These are phyloP conservation scores for Antheraea mylitta DNA, from an alignment of 1,140 invertebrate genomes.

Conservation along the genomic window DNA sequence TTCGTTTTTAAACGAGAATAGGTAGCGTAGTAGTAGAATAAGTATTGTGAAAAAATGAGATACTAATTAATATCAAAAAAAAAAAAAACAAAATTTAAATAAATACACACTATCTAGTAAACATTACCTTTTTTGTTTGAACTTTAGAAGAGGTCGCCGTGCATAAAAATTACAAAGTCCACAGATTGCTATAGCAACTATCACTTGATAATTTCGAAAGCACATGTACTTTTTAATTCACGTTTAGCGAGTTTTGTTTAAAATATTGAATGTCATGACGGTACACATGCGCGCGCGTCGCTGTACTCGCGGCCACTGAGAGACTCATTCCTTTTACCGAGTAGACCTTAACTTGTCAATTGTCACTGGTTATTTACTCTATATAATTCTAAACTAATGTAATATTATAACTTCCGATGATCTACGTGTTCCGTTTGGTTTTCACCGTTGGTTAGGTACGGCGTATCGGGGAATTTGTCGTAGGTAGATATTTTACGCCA, in stretches of 20 bases:
- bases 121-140: conserved; percentile 21
- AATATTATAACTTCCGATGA: conserved; percentile 57
- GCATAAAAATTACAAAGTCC: conserved; percentile 4
- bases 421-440: conserved; percentile 51
- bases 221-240: conserved; percentile 28
- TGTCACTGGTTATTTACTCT: conserved; percentile 33
- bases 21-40: too few species aligned
- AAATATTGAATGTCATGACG: conserved; percentile 9
- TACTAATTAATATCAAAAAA: neutral
- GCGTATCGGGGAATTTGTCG: too few species aligned
- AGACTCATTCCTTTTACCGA: conserved; percentile 55
- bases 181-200: conserved; percentile 27
- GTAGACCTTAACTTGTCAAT: conserved; percentile 45
- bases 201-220: conserved; percentile 30
- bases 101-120: conserved; percentile 10
- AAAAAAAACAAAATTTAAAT: neutral
- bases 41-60: neutral
- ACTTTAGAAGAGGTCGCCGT: conserved; percentile 8
- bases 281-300: conserved; percentile 40
- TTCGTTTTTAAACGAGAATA: neutral
- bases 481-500: too few species aligned
- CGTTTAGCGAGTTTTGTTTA: conserved; percentile 22
- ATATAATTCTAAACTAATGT: conserved; percentile 32
- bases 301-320: conserved; percentile 60
- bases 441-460: conserved; percentile 8